Percentiles rank a stretch among this genome's conserved stretches.
Conservation (phyloP, 2,888 invertebrate genomes). For the Cetonia aurata region DNA sequence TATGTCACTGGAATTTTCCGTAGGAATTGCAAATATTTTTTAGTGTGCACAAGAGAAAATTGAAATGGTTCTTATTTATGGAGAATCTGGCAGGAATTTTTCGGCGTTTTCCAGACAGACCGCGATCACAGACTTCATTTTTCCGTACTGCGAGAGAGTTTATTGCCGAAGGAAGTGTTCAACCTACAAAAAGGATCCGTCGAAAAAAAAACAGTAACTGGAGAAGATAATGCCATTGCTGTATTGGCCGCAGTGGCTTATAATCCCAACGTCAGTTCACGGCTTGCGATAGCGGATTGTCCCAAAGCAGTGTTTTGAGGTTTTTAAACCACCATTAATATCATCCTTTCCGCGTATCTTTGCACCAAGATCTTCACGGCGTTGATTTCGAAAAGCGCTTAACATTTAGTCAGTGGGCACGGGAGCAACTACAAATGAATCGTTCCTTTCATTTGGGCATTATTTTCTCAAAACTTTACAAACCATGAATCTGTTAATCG, state of each 20-base stretch:
- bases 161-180: no score
- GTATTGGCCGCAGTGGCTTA: slow-evolving; percentile 3
- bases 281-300: slow-evolving; percentile 2
- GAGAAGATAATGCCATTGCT: slow-evolving; percentile 4
- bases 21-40: no score
- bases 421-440: background rate
- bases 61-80: no score
- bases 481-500: background rate
- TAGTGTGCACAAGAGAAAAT: no score
- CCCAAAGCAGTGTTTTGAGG: slow-evolving; percentile 9
- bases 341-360: background rate
- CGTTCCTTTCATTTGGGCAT: background rate
- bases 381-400: slow-evolving; percentile 5
- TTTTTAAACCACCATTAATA: slow-evolving; percentile 9
- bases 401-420: slow-evolving; percentile 15
- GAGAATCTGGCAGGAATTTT: no score
- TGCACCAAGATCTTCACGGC: slow-evolving; percentile 9
- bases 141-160: no score
- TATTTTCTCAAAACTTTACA: background rate
- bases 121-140: no score
- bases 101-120: no score
- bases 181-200: slow-evolving; percentile 1
- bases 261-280: background rate
- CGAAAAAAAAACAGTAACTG: background rate
- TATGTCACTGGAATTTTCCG: no score